phyloP scores from a whole-genome alignment of 2,888 invertebrate species.

The Cosmopolites sordidus region DNA sequence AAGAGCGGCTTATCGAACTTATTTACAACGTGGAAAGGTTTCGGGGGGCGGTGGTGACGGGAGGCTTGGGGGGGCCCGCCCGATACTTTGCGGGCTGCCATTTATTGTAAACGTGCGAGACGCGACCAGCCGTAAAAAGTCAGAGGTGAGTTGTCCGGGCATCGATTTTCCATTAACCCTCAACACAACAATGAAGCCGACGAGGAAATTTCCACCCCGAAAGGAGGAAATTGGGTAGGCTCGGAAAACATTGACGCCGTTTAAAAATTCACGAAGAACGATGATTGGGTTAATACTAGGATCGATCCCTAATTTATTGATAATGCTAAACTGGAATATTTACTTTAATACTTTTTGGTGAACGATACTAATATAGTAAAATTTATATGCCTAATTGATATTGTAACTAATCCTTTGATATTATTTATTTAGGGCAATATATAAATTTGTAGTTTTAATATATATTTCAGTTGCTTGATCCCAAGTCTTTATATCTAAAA shows the following conservation, averaged over 20 bases:
- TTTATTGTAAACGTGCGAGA: conserved; percentile 15
- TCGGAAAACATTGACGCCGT: background rate
- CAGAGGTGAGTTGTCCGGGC: conserved; percentile 16
- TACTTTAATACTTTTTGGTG: too few species aligned
- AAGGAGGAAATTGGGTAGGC: conserved; percentile 4
- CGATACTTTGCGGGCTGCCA: conserved; percentile 9
- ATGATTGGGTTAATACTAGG: background rate
- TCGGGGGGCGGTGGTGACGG: background rate
- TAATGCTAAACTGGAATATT: too few species aligned
- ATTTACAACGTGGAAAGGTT: background rate
- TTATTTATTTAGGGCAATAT: too few species aligned
- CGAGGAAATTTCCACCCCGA: conserved; percentile 6
- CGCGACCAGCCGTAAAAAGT: conserved; percentile 16
- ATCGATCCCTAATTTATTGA: too few species aligned
- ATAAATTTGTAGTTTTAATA: too few species aligned
- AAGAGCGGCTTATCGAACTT: background rate
- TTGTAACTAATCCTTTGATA: too few species aligned
- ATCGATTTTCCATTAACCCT: conserved; percentile 20
- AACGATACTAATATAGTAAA: too few species aligned
- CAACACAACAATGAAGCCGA: conserved; percentile 11
- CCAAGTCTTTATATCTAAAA: too few species aligned
- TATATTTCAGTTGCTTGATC: too few species aligned
- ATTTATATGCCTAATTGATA: too few species aligned
- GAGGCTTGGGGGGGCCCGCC: background rate
- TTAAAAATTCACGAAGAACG: background rate